These are phyloP conservation scores for Pristionchus entomophagus DNA, from an alignment of 2,888 invertebrate species.

Conservation along the genomic window DNA sequence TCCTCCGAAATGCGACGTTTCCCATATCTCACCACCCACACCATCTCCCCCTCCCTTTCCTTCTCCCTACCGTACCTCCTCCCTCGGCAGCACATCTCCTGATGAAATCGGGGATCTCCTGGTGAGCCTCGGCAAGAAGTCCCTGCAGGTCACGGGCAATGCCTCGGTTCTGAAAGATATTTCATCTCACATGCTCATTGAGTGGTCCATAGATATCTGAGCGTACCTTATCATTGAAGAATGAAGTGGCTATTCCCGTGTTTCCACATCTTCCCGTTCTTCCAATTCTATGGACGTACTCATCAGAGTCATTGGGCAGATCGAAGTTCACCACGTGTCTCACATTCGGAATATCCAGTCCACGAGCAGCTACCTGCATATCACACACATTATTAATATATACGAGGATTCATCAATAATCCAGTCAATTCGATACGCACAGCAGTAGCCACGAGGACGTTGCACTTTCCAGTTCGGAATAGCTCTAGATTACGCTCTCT, in stretches of 20 bases:
- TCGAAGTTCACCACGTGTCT: conserved; percentile 62
- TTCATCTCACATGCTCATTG: not conserved
- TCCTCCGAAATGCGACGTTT: not conserved
- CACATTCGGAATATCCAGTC: conserved; percentile 65
- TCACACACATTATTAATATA: not conserved
- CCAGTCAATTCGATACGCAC: conserved; percentile 40
- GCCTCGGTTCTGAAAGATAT: conserved; percentile 55
- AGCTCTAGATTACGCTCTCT: conserved; percentile 59
- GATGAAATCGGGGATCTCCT: conserved; percentile 65
- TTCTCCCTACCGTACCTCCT: conserved; percentile 50
- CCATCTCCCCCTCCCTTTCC: too few relatives aligned
- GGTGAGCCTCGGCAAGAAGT: conserved; percentile 58
- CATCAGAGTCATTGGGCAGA: conserved; percentile 63
- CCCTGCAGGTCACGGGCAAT: conserved; percentile 59
- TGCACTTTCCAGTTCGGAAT: conserved; percentile 80
- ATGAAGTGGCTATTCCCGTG: conserved; percentile 62
- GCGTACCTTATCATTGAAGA: conserved; percentile 63
- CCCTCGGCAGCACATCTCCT: conserved; percentile 57
- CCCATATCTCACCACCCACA: not conserved
- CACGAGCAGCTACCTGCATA: conserved; percentile 61
- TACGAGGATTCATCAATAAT: not conserved
- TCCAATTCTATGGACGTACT: conserved; percentile 67
- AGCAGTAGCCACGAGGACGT: conserved; percentile 66
- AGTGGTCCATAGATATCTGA: not conserved
- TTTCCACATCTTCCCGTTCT: conserved; percentile 67